A percentile compares a stretch with the other conserved stretches of the same genome.
These are phyloP conservation scores for Thaumetopoea pityocampa DNA, from an alignment of 1,140 invertebrate species.

Conservation along the genomic window DNA sequence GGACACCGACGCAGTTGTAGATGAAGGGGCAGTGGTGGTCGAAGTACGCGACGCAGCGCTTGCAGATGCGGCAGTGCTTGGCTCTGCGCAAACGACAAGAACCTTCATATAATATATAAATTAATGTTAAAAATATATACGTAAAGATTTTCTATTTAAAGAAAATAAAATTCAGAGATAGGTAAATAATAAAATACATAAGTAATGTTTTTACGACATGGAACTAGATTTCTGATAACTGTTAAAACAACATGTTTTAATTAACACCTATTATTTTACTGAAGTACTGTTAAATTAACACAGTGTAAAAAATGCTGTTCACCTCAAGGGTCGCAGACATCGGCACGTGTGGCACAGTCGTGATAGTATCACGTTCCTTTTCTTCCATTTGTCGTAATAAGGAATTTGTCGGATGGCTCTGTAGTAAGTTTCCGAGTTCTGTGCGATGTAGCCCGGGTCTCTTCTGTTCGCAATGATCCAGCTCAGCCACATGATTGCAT, in stretches of 20 bases:
- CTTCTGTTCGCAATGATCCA: slow-evolving; percentile 92
- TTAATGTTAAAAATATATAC: too few species aligned
- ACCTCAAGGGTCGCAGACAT: slow-evolving; percentile 86
- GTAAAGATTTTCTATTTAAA: too few species aligned
- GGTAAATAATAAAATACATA: too few species aligned
- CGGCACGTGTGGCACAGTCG: slow-evolving; percentile 93
- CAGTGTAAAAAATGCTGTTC: slow-evolving; percentile 10
- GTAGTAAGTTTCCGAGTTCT: slow-evolving; percentile 93
- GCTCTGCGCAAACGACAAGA: slow-evolving; percentile 74
- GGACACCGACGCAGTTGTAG: slow-evolving; percentile 93
- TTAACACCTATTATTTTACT: too few species aligned
- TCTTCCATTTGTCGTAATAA: slow-evolving; percentile 92
- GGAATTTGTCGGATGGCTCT: slow-evolving; percentile 92
- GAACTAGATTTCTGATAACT: too few species aligned
- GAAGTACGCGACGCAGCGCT: slow-evolving; percentile 93
- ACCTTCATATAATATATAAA: background rate
- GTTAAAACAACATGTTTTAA: too few species aligned
- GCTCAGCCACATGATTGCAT: slow-evolving; percentile 93
- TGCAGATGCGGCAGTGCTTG: slow-evolving; percentile 94
- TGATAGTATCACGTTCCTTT: slow-evolving; percentile 89
- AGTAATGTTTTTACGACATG: too few species aligned
- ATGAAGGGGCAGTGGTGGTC: slow-evolving; percentile 98
- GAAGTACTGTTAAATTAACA: too few species aligned
- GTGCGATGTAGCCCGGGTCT: slow-evolving; percentile 92
- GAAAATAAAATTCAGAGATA: too few species aligned